phyloP scores from a whole-genome alignment of 2,797 vertebrate species.

The Poecile montanus region DNA sequence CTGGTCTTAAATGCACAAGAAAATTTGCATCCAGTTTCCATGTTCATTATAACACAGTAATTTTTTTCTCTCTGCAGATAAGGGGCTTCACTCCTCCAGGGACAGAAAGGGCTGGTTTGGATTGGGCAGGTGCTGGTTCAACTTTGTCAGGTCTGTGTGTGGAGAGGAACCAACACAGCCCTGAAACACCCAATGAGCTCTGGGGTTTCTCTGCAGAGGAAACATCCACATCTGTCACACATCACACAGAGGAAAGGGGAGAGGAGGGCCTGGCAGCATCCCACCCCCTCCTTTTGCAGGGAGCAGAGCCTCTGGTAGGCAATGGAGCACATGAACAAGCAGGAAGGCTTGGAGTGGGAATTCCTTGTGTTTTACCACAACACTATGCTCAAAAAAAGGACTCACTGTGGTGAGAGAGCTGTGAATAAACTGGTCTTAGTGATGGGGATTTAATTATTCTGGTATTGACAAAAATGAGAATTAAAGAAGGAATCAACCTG shows the following conservation, averaged over 20 bases:
- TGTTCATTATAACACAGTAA: background rate
- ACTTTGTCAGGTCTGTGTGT: background rate
- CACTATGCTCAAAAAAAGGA: background rate
- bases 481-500: constrained; percentile 13
- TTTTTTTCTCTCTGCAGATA: background rate
- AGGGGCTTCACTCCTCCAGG: background rate
- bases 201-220: background rate
- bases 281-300: background rate
- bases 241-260: background rate
- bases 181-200: background rate
- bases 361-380: background rate
- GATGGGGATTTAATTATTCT: constrained; percentile 33
- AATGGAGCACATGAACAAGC: accelerated
- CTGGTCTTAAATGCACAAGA: background rate
- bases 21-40: background rate
- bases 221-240: background rate
- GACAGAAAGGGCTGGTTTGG: background rate
- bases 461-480: constrained; percentile 28
- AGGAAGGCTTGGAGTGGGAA: background rate
- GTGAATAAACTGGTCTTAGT: background rate
- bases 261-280: background rate
- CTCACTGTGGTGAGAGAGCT: background rate
- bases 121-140: background rate
- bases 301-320: background rate
- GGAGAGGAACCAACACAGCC: background rate